Conservation (phyloP, 2,888 invertebrate genomes). For the Pterobdella sp. region DNA sequence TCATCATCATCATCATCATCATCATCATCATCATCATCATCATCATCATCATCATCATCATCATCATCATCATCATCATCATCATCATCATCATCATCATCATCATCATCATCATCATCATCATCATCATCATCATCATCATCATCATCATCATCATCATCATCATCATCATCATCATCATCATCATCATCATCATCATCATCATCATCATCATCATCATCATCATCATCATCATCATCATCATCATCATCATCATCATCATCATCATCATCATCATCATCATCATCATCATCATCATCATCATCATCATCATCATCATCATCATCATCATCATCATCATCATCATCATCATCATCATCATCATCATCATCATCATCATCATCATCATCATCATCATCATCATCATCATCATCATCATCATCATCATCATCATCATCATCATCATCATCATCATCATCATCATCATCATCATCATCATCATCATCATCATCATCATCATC, state of each 20-base stretch:
- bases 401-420: too few species aligned
- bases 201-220: not conserved
- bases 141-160: not conserved
- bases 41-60: not conserved
- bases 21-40: conserved; percentile 17
- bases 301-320: too few species aligned
- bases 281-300: too few species aligned
- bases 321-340: too few species aligned
- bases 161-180: conserved; percentile 4
- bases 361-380: too few species aligned
- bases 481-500: too few species aligned
- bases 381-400: too few species aligned
- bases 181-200: conserved; percentile 15
- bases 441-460: too few species aligned
- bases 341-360: too few species aligned
- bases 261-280: conserved; percentile 1
- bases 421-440: too few species aligned
- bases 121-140: conserved; percentile 16
- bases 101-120: not conserved
- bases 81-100: conserved; percentile 15
- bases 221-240: conserved; percentile 17
- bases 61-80: conserved; percentile 4
- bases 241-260: conserved; percentile 2
- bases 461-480: too few species aligned
- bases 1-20: not conserved